These are phyloP conservation scores for Lycocorax pyrrhopterus DNA, from an alignment of 2,113 vertebrate genomes.

Conservation along the genomic window DNA sequence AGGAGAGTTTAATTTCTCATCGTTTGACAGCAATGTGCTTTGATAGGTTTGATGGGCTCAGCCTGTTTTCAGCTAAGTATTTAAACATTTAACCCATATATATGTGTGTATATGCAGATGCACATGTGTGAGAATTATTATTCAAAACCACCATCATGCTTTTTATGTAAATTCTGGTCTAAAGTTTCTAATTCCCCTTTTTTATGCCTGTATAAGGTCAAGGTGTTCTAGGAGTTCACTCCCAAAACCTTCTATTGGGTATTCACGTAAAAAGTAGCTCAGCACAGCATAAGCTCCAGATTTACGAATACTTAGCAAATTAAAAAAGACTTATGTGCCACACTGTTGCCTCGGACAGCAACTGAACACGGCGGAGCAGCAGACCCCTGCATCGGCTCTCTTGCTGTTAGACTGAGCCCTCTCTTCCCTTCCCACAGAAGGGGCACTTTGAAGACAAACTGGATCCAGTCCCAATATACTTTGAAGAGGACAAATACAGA, in stretches of 20 bases:
- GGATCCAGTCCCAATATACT: conserved; percentile 33
- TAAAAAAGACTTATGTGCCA: not conserved
- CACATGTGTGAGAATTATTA: not conserved
- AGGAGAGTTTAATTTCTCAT: not conserved
- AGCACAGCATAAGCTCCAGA: not conserved
- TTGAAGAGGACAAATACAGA: conserved; percentile 14
- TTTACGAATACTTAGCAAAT: not conserved
- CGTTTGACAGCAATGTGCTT: fast-evolving
- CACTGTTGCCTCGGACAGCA: not conserved
- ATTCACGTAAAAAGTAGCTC: not conserved
- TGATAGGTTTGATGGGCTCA: not conserved
- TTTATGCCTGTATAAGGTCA: not conserved
- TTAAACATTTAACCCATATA: not conserved
- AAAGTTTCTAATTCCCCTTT: not conserved
- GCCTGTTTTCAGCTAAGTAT: not conserved
- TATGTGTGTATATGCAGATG: fast-evolving
- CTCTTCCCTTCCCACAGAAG: not conserved
- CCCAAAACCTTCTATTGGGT: not conserved
- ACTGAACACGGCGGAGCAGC: not conserved
- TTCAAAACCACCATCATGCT: not conserved
- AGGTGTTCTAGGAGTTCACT: not conserved
- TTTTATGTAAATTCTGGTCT: not conserved
- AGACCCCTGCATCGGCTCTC: not conserved
- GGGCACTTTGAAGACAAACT: conserved; percentile 21
- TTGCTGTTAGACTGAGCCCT: not conserved